Conservation (phyloP, 2,888 invertebrate genomes). For the Teinopalpus imperialis region DNA sequence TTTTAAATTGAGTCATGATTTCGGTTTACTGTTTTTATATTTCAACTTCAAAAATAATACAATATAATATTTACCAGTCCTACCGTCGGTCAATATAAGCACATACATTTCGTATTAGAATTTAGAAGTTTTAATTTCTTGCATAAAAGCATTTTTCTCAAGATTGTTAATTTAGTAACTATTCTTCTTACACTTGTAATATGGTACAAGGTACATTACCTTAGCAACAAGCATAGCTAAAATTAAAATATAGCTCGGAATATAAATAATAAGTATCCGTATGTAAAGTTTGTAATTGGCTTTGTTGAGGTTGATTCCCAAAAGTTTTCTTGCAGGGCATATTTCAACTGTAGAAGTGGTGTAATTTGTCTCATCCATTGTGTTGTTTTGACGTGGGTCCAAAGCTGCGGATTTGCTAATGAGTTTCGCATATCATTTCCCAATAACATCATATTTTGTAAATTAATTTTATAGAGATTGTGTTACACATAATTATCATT, state of each 20-base stretch:
- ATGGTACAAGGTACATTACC: too few relatives aligned
- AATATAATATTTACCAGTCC: too few relatives aligned
- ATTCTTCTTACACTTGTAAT: too few relatives aligned
- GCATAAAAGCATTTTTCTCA: too few relatives aligned
- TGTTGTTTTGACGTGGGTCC: conserved; percentile 43
- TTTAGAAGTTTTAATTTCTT: too few relatives aligned
- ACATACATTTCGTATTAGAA: too few relatives aligned
- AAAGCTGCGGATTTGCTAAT: conserved; percentile 48
- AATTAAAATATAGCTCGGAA: conserved; percentile 9
- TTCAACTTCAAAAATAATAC: too few relatives aligned
- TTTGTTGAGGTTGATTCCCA: conserved; percentile 28
- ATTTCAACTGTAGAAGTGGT: conserved; percentile 33
- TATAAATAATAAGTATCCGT: conserved; percentile 10
- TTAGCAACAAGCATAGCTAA: not conserved
- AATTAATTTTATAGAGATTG: conserved; percentile 19
- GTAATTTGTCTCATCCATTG: conserved; percentile 42
- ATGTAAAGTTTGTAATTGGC: conserved; percentile 24
- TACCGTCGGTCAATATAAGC: too few relatives aligned
- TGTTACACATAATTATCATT: too few relatives aligned
- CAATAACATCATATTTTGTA: conserved; percentile 48
- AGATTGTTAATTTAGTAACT: too few relatives aligned
- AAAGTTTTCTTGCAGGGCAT: conserved; percentile 34
- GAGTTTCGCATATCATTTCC: conserved; percentile 49
- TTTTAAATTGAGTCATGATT: too few relatives aligned
- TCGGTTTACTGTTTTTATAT: too few relatives aligned